Conservation (phyloP, 2,113 vertebrate genomes). For the Calypte anna region DNA sequence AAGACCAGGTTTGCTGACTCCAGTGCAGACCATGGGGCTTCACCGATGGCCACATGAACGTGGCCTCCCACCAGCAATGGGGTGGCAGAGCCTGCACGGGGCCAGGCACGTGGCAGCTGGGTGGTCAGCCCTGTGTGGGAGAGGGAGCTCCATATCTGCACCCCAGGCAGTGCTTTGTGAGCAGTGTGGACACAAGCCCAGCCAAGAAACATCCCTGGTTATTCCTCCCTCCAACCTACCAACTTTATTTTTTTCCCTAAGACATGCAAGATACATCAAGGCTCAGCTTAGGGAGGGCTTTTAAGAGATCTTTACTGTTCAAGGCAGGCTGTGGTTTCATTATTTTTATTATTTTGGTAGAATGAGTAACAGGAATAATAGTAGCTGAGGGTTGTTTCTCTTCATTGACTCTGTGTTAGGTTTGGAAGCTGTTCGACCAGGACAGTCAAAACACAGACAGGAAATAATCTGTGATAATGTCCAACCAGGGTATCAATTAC, state of each 20-base stretch:
- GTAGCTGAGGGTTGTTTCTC: conserved; percentile 73
- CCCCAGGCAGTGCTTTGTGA: background rate
- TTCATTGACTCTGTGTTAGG: conserved; percentile 70
- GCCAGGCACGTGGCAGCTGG: background rate
- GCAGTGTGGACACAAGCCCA: background rate
- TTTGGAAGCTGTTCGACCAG: conserved; percentile 72
- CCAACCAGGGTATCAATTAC: conserved; percentile 72
- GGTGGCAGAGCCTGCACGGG: fast-evolving
- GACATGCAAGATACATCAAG: conserved; percentile 27
- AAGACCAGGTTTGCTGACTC: background rate
- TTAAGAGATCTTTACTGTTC: conserved; percentile 51
- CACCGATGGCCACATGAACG: fast-evolving
- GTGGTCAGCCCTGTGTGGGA: conserved; percentile 17
- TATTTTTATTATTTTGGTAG: conserved; percentile 74
- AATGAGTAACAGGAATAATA: conserved; percentile 73
- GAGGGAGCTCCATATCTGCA: background rate
- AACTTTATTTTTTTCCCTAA: background rate
- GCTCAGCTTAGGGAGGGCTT: conserved; percentile 18
- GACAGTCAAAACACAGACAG: conserved; percentile 79
- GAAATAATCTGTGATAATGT: conserved; percentile 75
- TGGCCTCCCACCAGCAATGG: background rate
- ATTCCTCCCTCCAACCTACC: conserved; percentile 3
- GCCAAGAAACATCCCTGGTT: conserved; percentile 20
- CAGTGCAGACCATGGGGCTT: background rate
- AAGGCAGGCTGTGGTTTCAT: conserved; percentile 67